These are phyloP conservation scores for Ectropis grisescens DNA, from an alignment of 1,140 invertebrate genomes.

Conservation along the genomic window DNA sequence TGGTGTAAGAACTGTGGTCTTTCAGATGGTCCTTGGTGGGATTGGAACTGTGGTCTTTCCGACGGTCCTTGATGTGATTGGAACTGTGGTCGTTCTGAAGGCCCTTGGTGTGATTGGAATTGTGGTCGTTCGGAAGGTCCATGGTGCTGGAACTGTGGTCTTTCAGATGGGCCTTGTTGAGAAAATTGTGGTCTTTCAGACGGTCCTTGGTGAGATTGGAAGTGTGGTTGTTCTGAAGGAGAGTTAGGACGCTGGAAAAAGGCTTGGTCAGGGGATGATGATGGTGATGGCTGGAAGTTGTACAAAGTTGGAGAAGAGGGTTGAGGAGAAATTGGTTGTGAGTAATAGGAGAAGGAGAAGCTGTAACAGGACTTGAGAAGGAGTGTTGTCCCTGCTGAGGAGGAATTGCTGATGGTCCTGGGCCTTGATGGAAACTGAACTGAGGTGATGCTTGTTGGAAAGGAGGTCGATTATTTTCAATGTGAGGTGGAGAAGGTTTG, in stretches of 20 bases:
- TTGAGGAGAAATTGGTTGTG: conserved; percentile 54
- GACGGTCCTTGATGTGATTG: conserved; percentile 25
- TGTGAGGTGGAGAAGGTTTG: conserved; percentile 63
- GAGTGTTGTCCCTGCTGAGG: conserved; percentile 30
- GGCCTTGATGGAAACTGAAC: conserved; percentile 54
- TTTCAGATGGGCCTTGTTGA: too few relatives aligned
- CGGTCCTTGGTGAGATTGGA: conserved; percentile 10
- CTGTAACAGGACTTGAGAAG: conserved; percentile 28
- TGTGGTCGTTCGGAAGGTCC: conserved; percentile 24
- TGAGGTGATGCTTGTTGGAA: conserved; percentile 55
- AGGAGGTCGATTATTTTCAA: conserved; percentile 51
- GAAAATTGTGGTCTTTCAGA: not conserved
- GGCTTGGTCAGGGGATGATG: conserved; percentile 33
- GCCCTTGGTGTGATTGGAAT: conserved; percentile 23
- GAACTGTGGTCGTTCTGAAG: conserved; percentile 23
- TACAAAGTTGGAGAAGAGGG: conserved; percentile 52
- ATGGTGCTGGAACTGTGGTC: conserved; percentile 18
- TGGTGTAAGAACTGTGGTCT: conserved; percentile 23
- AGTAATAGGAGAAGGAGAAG: conserved; percentile 40
- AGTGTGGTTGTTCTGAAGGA: conserved; percentile 26
- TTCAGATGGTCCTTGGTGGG: conserved; percentile 31
- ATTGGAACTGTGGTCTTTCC: not conserved
- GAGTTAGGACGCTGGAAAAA: conserved; percentile 20
- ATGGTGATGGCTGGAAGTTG: conserved; percentile 49
- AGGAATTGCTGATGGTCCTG: conserved; percentile 32